These are phyloP conservation scores for Philhelius pedissequus DNA, from an alignment of 2,888 invertebrate species.

Conservation along the genomic window DNA sequence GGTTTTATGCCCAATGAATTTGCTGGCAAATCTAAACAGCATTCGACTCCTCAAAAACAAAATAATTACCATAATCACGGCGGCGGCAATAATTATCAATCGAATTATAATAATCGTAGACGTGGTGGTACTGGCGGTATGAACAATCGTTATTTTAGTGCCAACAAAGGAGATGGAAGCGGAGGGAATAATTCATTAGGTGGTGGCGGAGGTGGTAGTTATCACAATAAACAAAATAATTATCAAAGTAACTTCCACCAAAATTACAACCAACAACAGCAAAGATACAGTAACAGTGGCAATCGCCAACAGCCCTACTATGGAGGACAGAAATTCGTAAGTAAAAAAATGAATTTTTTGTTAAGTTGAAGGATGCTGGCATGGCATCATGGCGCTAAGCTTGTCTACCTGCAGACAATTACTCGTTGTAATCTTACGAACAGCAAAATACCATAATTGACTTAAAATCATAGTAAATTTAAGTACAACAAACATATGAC, in stretches of 20 bases:
- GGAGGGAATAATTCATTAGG: constrained; percentile 10
- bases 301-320: constrained; percentile 54
- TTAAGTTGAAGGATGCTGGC: too few species aligned
- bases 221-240: neutral
- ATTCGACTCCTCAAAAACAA: constrained; percentile 60
- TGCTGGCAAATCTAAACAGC: constrained; percentile 58
- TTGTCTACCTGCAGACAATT: neutral
- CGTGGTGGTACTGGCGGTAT: constrained; percentile 48
- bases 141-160: constrained; percentile 59
- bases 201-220: neutral
- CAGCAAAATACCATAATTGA: neutral
- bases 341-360: constrained; percentile 3
- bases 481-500: too few species aligned
- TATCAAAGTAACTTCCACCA: constrained; percentile 7
- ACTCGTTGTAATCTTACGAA: neutral
- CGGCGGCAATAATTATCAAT: constrained; percentile 48
- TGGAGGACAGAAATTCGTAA: constrained; percentile 43
- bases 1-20: constrained; percentile 74
- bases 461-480: neutral
- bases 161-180: constrained; percentile 2
- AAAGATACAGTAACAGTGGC: constrained; percentile 41
- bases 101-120: constrained; percentile 14
- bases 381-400: too few species aligned
- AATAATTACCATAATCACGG: constrained; percentile 14
- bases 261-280: constrained; percentile 24